Evolutionary conservation across 53 echinoderm and acorn worm species (phyloP), one percentile per base, ranked within the genome.

Genomic region (Actinopyga echinites): DNA sequence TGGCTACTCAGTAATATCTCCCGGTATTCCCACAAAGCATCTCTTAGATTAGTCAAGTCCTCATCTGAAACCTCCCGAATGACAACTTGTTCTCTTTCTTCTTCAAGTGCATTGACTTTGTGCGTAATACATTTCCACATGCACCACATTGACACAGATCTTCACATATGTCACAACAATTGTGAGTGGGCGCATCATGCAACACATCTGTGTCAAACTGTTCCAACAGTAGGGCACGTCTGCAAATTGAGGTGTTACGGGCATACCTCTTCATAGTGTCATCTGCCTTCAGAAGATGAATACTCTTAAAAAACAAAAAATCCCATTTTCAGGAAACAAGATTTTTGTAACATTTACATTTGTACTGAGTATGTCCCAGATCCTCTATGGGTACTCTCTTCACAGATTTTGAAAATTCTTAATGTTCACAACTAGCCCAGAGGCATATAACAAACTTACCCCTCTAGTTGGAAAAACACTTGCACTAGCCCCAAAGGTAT

Each of bases 281-380:
- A 71, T 71, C 71, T 19, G 71, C 71, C 24, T 71, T 34, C 71
- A 71, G 24, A 71, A 71, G 71, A 71, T 37, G 71, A 71, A 71
- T 36, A 71, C 37, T 36, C 71, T 71, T 71, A 42, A 35, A 71
- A 5, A 42, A 71, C 6, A 35, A 37, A 71, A 42, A 13, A 7
- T 6, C 17, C 36, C 23, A 5, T 7, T n/a, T n/a, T n/a, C n/a
- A n/a, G n/a, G n/a, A n/a, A n/a, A n/a, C n/a, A n/a, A n/a, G n/a
- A n/a, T n/a, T n/a, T n/a, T n/a, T n/a, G n/a, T n/a, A n/a, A n/a
- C n/a, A n/a, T n/a, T n/a, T n/a, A n/a, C n/a, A n/a, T n/a, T n/a
- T n/a, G n/a, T n/a, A n/a, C n/a, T n/a, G n/a, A n/a, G n/a, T n/a
- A n/a, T n/a, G n/a, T n/a, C n/a, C n/a, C n/a, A n/a, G n/a, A n/a